These are phyloP conservation scores for Eclectus roratus DNA, from an alignment of 2,113 vertebrate genomes.

Conservation along the genomic window DNA sequence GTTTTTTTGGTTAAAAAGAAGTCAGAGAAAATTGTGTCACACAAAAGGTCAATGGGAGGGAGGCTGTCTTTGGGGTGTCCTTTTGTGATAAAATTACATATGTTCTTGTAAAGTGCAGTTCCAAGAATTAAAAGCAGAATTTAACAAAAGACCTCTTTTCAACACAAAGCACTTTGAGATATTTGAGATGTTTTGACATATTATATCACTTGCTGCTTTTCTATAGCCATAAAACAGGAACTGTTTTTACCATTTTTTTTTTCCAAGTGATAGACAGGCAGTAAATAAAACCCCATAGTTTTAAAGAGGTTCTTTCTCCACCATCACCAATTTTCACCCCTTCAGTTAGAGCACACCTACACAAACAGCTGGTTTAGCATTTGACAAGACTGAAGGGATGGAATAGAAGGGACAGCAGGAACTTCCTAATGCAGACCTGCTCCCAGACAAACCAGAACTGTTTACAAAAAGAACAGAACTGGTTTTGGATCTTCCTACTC, in stretches of 20 bases:
- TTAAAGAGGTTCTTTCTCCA: not conserved
- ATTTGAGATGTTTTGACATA: not conserved
- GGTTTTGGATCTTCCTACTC: not conserved
- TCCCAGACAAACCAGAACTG: not conserved
- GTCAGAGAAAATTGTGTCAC: not conserved
- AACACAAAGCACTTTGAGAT: not conserved
- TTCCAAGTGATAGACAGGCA: not conserved
- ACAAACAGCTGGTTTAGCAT: not conserved
- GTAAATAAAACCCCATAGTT: not conserved
- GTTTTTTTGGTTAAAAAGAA: not conserved
- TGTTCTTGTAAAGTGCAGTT: not conserved
- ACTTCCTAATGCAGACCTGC: not conserved
- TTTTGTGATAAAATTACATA: not conserved
- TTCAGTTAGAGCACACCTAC: not conserved
- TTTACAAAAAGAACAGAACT: not conserved
- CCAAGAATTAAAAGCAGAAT: constrained; percentile 26
- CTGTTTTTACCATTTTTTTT: not conserved
- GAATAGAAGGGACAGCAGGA: not conserved
- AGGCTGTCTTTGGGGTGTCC: not conserved
- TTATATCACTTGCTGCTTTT: not conserved
- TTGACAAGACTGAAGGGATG: not conserved
- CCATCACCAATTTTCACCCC: not conserved
- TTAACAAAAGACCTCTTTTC: not conserved
- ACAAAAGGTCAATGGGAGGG: not conserved
- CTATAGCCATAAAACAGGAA: not conserved